Conservation (phyloP, 2,888 invertebrate genomes). For the Zele albiditarsus region DNA sequence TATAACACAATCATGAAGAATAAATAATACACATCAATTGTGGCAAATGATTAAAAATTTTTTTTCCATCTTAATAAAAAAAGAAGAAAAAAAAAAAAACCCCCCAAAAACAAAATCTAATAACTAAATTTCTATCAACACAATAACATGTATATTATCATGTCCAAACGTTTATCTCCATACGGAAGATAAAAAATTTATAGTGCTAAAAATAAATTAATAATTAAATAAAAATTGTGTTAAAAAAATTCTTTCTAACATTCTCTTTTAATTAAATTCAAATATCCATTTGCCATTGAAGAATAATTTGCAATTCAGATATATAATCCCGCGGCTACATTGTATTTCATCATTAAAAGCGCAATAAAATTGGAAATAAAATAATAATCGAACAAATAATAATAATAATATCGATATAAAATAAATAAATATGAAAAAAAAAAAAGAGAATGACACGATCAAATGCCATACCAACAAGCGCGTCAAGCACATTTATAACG, state of each 20-base stretch:
- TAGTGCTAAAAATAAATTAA: not conserved
- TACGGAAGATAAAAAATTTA: not conserved
- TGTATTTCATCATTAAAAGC: not conserved
- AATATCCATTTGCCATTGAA: not conserved
- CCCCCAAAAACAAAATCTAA: not conserved
- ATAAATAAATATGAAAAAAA: constrained; percentile 12
- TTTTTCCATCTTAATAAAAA: not conserved
- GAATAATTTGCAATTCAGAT: constrained; percentile 13
- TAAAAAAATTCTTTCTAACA: constrained; percentile 1
- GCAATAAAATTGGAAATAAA: not conserved
- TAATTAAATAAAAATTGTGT: constrained; percentile 1
- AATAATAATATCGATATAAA: not conserved
- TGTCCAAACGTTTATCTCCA: not conserved
- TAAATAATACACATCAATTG: not conserved
- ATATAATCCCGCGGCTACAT: not conserved
- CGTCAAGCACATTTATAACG: constrained; percentile 32
- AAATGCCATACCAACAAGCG: not conserved
- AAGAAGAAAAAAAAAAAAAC: not conserved
- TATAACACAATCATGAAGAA: too few species aligned
- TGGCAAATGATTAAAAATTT: not conserved
- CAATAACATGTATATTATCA: too few species aligned
- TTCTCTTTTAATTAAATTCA: not conserved
- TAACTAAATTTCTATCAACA: too few species aligned
- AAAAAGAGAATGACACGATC: constrained; percentile 30
- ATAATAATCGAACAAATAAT: too few species aligned